Conservation (phyloP, 1,140 invertebrate species). For the Trachymyrmex cornetzi region DNA sequence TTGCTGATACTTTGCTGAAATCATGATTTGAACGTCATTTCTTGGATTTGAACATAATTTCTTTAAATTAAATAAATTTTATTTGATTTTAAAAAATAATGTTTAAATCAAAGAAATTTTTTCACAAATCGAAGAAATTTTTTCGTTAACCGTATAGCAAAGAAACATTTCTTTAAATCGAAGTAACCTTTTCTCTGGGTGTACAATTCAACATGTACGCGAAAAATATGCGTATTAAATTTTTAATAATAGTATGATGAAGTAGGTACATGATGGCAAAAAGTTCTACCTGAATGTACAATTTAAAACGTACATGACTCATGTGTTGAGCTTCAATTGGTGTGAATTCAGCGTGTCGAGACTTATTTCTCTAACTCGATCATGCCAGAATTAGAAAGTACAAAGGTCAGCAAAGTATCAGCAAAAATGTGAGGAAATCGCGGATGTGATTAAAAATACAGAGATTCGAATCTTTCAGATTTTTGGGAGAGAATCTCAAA, state of each 20-base stretch:
- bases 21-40: too few relatives aligned
- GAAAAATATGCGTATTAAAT: background rate
- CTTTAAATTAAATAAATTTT: too few relatives aligned
- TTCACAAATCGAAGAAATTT: too few relatives aligned
- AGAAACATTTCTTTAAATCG: too few relatives aligned
- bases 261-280: background rate
- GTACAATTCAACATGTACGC: background rate
- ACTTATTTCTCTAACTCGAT: conserved; percentile 19
- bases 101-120: too few relatives aligned
- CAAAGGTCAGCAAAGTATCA: background rate
- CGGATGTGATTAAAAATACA: background rate
- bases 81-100: too few relatives aligned
- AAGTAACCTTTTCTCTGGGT: too few relatives aligned
- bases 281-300: background rate
- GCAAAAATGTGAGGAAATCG: background rate
- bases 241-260: background rate
- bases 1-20: background rate
- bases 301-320: background rate
- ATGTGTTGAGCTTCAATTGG: background rate
- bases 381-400: background rate
- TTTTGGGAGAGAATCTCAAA: background rate
- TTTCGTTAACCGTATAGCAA: too few relatives aligned
- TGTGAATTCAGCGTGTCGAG: background rate
- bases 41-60: too few relatives aligned
- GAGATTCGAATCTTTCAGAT: background rate